Evolutionary conservation across 2,797 vertebrate genomes (phyloP).

Genomic region (Telmatherina bonti): DNA sequence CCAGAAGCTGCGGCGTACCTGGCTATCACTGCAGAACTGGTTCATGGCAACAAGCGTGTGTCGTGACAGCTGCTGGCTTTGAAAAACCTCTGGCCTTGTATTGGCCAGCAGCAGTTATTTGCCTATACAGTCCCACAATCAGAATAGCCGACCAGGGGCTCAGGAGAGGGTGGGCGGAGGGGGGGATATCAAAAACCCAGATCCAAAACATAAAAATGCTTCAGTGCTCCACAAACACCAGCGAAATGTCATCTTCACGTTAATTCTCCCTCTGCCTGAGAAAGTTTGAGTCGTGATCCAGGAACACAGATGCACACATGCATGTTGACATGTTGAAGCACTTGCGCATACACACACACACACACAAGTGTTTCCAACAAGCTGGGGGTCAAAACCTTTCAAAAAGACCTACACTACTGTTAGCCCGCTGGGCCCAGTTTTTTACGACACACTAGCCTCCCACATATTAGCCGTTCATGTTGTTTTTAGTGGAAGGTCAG

Average conservation of each 20-base stretch:
- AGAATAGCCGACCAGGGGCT: slow-evolving; percentile 71
- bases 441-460: slow-evolving; percentile 41
- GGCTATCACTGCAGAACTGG: slow-evolving; percentile 57
- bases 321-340: slow-evolving; percentile 23
- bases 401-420: slow-evolving; percentile 59
- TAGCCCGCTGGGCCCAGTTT: slow-evolving; percentile 24
- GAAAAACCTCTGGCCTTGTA: slow-evolving; percentile 44
- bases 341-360: background rate
- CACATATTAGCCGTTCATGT: slow-evolving; percentile 37
- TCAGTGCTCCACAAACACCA: slow-evolving; percentile 65
- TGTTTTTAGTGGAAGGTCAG: slow-evolving; percentile 50
- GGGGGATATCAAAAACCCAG: slow-evolving; percentile 72
- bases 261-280: slow-evolving; percentile 66
- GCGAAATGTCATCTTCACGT: slow-evolving; percentile 79
- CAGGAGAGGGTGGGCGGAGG: slow-evolving; percentile 26
- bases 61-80: slow-evolving; percentile 75
- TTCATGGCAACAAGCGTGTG: slow-evolving; percentile 73
- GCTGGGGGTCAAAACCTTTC: slow-evolving; percentile 57
- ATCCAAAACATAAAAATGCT: slow-evolving; percentile 71
- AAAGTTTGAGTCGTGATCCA: slow-evolving; percentile 44
- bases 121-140: slow-evolving; percentile 53
- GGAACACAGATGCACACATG: slow-evolving; percentile 35
- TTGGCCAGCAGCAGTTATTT: slow-evolving; percentile 67
- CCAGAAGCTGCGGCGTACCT: slow-evolving; percentile 66
- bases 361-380: slow-evolving; percentile 40